Evolutionary conservation across 92 coral and sea anemone genomes (phyloP).

Genomic region (Blastomussa wellsi): DNA sequence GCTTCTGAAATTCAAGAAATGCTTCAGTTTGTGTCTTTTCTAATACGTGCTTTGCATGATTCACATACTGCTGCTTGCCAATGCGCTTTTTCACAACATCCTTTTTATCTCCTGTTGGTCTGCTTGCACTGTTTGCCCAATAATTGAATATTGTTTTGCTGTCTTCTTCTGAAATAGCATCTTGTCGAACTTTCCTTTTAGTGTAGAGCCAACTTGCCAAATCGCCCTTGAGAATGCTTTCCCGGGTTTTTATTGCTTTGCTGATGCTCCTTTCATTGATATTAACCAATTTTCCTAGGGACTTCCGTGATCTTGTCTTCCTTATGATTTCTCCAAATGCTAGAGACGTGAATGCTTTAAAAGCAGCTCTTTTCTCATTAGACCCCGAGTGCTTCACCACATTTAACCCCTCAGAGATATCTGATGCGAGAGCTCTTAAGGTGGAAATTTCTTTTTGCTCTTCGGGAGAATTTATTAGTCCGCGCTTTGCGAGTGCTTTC

Average conservation of each 20-base stretch:
- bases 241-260: constrained; percentile 35
- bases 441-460: constrained; percentile 37
- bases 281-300: constrained; percentile 43
- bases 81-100: constrained; percentile 11
- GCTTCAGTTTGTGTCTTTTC: constrained; percentile 44
- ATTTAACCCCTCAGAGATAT: constrained; percentile 17
- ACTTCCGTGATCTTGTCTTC: constrained; percentile 40
- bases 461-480: constrained; percentile 33
- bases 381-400: constrained; percentile 30
- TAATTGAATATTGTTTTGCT: constrained; percentile 10
- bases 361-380: constrained; percentile 22
- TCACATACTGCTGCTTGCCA: constrained; percentile 19
- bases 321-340: background rate
- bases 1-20: constrained; percentile 17
- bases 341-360: no score
- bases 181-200: constrained; percentile 28
- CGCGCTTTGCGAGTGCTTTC: constrained; percentile 30
- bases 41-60: constrained; percentile 5
- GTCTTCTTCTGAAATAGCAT: constrained; percentile 34
- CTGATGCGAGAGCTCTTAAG: constrained; percentile 43
- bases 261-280: constrained; percentile 35
- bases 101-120: constrained; percentile 57
- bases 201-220: constrained; percentile 52
- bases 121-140: constrained; percentile 48
- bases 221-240: constrained; percentile 44